phyloP scores from a whole-genome alignment of 1,140 invertebrate species.

The Drosophila varians region DNA sequence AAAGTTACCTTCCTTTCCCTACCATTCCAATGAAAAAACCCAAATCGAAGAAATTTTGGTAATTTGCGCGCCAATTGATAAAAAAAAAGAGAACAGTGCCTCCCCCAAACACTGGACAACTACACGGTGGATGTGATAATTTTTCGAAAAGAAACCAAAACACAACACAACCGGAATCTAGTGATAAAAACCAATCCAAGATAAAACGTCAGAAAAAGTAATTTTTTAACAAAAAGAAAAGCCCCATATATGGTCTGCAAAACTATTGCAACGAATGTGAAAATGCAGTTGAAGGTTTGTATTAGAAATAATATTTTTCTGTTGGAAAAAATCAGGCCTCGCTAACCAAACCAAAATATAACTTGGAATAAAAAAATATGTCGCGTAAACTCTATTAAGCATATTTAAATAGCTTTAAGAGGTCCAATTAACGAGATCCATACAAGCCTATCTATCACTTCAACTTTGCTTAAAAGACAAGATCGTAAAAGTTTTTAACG shows the following conservation, averaged over 20 bases:
- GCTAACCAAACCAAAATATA: background rate
- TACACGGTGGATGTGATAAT: conserved; percentile 62
- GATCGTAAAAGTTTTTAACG: conserved; percentile 51
- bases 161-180: conserved; percentile 37
- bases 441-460: conserved; percentile 44
- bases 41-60: background rate
- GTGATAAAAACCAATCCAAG: conserved; percentile 66
- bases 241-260: conserved; percentile 65
- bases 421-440: conserved; percentile 48
- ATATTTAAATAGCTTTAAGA: conserved; percentile 22
- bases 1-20: background rate
- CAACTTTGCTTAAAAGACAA: conserved; percentile 33
- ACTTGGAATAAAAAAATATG: conserved; percentile 8
- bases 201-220: conserved; percentile 53
- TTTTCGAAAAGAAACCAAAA: conserved; percentile 47
- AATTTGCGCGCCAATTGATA: conserved; percentile 32
- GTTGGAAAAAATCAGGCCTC: no score
- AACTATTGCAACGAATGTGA: conserved; percentile 49
- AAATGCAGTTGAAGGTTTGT: conserved; percentile 76
- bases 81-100: background rate
- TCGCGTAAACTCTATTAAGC: conserved; percentile 14
- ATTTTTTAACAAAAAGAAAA: conserved; percentile 20
- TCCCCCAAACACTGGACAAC: conserved; percentile 21
- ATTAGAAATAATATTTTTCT: no score
- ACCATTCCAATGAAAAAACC: background rate